Conservation (phyloP, 2,888 invertebrate species). For the Sarcophaga carnaria region DNA sequence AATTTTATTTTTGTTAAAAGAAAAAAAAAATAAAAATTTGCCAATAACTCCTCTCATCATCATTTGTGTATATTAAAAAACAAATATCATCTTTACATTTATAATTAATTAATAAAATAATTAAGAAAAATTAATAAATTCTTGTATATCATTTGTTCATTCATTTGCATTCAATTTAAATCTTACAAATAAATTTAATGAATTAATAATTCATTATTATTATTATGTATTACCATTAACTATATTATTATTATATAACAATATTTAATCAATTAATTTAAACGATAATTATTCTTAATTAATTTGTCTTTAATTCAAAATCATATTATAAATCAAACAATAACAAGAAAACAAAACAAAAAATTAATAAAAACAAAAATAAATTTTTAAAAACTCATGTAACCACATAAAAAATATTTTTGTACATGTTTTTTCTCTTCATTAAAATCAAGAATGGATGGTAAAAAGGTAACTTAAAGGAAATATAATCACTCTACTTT, state of each 20-base stretch:
- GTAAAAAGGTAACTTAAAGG: too few relatives aligned
- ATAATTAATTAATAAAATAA: background rate
- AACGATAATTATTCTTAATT: slow-evolving; percentile 47
- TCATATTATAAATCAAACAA: slow-evolving; percentile 38
- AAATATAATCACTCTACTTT: too few relatives aligned
- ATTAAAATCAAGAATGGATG: too few relatives aligned
- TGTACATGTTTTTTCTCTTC: too few relatives aligned
- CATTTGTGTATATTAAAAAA: slow-evolving; percentile 58
- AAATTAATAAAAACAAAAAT: slow-evolving; percentile 20
- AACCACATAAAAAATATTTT: slow-evolving; percentile 42
- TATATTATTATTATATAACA: slow-evolving; percentile 17
- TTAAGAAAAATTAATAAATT: slow-evolving; percentile 7
- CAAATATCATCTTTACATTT: slow-evolving; percentile 21
- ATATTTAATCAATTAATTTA: slow-evolving; percentile 62
- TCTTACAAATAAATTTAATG: background rate
- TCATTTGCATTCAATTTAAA: slow-evolving; percentile 34
- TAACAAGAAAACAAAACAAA: slow-evolving; percentile 43
- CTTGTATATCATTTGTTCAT: slow-evolving; percentile 23
- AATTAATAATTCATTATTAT: slow-evolving; percentile 51
- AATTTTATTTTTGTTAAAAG: slow-evolving; percentile 14
- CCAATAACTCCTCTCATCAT: slow-evolving; percentile 9
- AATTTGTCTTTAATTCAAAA: slow-evolving; percentile 36
- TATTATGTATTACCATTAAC: too few relatives aligned
- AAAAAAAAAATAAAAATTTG: background rate
- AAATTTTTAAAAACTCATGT: slow-evolving; percentile 65